phyloP scores from a whole-genome alignment of 2,888 invertebrate genomes.

The Phragmatobia fuliginosa region DNA sequence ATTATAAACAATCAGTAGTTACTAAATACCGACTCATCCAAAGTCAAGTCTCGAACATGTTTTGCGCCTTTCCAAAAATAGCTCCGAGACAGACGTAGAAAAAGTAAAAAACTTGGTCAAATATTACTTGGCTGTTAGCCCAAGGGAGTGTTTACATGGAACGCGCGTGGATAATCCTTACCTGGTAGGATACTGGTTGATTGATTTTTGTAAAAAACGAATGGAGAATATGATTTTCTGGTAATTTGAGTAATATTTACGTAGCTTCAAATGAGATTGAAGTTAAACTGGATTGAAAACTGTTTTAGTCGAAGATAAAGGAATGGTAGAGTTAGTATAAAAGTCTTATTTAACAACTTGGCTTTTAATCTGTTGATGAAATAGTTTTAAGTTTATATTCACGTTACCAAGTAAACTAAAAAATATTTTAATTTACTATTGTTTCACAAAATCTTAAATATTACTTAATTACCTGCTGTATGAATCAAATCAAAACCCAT shows the following conservation, averaged over 20 bases:
- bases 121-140: constrained; percentile 49
- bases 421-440: too few relatives aligned
- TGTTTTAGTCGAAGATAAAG: not conserved
- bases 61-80: constrained; percentile 57
- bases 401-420: too few relatives aligned
- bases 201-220: constrained; percentile 6
- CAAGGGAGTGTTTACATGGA: constrained; percentile 61
- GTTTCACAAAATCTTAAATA: too few relatives aligned
- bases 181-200: constrained; percentile 6
- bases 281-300: not conserved
- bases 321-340: not conserved
- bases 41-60: constrained; percentile 54
- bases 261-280: not conserved
- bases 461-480: too few relatives aligned
- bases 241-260: not conserved
- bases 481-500: too few relatives aligned
- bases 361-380: not conserved
- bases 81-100: constrained; percentile 54
- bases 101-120: constrained; percentile 60
- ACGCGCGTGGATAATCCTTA: constrained; percentile 12
- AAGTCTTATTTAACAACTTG: not conserved
- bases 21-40: constrained; percentile 23
- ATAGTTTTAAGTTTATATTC: too few relatives aligned
- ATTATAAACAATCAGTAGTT: constrained; percentile 19
- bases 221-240: not conserved